These are phyloP conservation scores for Sceloporus undulatus DNA, from an alignment of 2,113 vertebrate genomes.

Conservation along the genomic window DNA sequence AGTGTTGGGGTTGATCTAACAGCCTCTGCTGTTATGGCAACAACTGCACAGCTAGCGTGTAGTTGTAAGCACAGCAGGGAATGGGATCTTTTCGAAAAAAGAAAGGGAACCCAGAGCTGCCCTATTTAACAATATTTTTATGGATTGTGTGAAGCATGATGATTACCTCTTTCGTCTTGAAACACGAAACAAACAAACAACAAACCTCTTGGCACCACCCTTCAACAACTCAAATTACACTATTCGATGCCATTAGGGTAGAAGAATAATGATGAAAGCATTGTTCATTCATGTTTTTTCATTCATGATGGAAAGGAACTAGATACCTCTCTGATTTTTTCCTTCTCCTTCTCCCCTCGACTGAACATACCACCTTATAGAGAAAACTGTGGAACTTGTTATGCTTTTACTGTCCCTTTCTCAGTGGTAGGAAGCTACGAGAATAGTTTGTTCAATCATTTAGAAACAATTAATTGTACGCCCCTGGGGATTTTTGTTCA, in stretches of 20 bases:
- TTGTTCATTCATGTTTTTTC: conserved; percentile 51
- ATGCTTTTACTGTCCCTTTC: conserved; percentile 53
- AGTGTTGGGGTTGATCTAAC: conserved; percentile 76
- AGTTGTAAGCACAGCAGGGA: conserved; percentile 65
- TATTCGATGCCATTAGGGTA: conserved; percentile 57
- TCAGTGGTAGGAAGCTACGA: conserved; percentile 64
- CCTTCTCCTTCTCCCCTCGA: background rate
- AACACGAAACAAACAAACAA: too few species aligned
- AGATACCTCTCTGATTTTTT: conserved; percentile 47
- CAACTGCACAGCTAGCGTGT: conserved; percentile 67
- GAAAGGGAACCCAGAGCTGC: conserved; percentile 70
- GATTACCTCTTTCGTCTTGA: conserved; percentile 63
- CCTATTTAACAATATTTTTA: conserved; percentile 59
- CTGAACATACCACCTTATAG: conserved; percentile 57
- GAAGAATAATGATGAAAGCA: conserved; percentile 51
- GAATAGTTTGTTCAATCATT: conserved; percentile 52
- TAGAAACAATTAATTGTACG: conserved; percentile 34
- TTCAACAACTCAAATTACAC: conserved; percentile 48
- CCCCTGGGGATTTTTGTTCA: conserved; percentile 47
- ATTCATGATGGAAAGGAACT: conserved; percentile 55
- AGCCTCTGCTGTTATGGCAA: conserved; percentile 76
- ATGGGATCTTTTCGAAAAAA: conserved; percentile 66
- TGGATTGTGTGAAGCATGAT: conserved; percentile 62
- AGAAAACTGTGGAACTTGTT: conserved; percentile 80
- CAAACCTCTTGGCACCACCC: conserved; percentile 30